These are phyloP conservation scores for Rhagium mordax DNA, from an alignment of 2,888 invertebrate genomes.

Conservation along the genomic window DNA sequence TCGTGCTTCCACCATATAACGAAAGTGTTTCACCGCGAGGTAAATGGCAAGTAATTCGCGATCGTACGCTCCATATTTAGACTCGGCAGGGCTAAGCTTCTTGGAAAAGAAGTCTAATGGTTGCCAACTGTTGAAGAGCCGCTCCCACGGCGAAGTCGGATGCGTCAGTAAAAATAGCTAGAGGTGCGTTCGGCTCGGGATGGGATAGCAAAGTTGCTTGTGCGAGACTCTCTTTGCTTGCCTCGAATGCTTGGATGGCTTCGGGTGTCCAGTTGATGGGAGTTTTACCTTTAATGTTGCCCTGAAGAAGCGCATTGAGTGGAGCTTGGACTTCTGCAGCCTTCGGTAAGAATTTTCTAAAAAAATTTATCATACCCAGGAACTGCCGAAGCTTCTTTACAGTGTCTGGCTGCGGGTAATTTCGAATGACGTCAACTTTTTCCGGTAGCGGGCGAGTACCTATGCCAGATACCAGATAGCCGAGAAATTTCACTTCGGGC, in stretches of 20 bases:
- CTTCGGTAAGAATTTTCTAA: background rate
- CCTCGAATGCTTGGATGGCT: background rate
- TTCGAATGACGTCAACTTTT: slow-evolving; percentile 11
- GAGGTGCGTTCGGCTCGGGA: background rate
- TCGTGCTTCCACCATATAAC: background rate
- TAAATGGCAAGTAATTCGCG: slow-evolving; percentile 15
- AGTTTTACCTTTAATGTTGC: background rate
- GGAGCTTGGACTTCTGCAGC: background rate
- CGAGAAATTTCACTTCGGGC: slow-evolving; percentile 21
- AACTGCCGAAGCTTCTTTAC: slow-evolving; percentile 1
- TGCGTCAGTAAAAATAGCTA: slow-evolving; percentile 4
- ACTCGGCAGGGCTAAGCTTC: background rate
- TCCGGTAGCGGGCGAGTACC: slow-evolving; percentile 28
- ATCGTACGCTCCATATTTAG: slow-evolving; percentile 14
- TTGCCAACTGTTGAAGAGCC: slow-evolving; percentile 13
- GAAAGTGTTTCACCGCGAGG: slow-evolving; percentile 22
- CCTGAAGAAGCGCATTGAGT: background rate
- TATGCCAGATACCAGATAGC: background rate
- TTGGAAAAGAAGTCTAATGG: slow-evolving; percentile 17
- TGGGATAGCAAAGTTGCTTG: background rate
- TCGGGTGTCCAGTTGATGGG: background rate
- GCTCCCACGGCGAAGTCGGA: slow-evolving; percentile 23
- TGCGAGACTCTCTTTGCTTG: background rate
- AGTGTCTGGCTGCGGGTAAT: slow-evolving; percentile 17
- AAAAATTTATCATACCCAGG: slow-evolving; percentile 19